These are phyloP conservation scores for Schizopygopsis pylzovi DNA, from an alignment of 2,797 vertebrate species.

Conservation along the genomic window DNA sequence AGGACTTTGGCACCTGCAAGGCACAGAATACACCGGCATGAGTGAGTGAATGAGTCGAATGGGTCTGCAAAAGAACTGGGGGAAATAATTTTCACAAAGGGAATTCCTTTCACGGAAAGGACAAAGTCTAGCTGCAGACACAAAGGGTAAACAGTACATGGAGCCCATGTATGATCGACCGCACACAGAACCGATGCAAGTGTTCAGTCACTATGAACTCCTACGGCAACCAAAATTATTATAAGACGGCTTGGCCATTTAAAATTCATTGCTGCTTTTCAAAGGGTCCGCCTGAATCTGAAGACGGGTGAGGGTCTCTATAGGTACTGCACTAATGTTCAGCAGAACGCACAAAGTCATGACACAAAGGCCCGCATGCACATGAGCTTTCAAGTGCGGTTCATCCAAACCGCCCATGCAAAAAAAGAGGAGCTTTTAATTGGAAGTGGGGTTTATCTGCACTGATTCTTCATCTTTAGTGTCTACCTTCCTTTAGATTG, in stretches of 20 bases:
- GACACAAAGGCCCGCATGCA: slow-evolving; percentile 34
- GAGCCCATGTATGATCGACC: slow-evolving; percentile 26
- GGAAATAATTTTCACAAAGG: slow-evolving; percentile 68
- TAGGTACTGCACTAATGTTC: not conserved
- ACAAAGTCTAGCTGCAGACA: slow-evolving; percentile 67
- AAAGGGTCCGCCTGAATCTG: not conserved
- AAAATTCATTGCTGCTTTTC: slow-evolving; percentile 5
- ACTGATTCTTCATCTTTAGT: slow-evolving; percentile 18
- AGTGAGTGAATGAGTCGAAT: slow-evolving; percentile 61
- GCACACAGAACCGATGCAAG: not conserved
- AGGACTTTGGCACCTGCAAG: slow-evolving; percentile 85
- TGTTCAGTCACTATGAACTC: not conserved
- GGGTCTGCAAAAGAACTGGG: slow-evolving; percentile 63
- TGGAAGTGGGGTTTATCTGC: not conserved
- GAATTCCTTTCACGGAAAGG: slow-evolving; percentile 98
- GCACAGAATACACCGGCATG: slow-evolving; percentile 83
- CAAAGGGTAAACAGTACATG: slow-evolving; percentile 27
- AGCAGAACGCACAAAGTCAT: slow-evolving; percentile 32
- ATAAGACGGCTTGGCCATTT: not conserved
- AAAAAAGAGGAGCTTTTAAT: not conserved
- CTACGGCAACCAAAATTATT: slow-evolving; percentile 9
- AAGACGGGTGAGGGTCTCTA: not conserved
- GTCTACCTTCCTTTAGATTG: not conserved
- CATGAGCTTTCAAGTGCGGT: slow-evolving; percentile 37
- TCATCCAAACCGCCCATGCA: not conserved